phyloP scores from a whole-genome alignment of 2,113 vertebrate genomes.

The Campylorhamphus procurvoides region DNA sequence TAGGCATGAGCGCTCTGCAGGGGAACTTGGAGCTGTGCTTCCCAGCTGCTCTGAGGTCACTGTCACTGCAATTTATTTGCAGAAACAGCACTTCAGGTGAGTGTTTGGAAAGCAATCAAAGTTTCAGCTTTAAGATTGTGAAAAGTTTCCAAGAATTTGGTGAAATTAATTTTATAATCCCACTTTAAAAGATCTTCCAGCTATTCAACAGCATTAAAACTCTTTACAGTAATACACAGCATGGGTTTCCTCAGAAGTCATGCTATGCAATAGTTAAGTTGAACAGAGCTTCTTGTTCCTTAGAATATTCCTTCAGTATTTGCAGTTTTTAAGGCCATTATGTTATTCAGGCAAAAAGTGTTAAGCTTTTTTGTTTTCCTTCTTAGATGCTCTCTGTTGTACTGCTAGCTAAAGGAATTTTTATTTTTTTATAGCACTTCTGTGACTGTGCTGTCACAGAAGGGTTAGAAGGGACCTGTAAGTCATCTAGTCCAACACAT shows the following conservation, averaged over 20 bases:
- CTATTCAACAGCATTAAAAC: neutral
- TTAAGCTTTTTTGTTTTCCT: neutral
- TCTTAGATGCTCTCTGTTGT: neutral
- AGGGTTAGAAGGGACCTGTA: neutral
- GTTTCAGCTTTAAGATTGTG: neutral
- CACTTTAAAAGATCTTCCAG: neutral
- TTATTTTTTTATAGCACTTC: neutral
- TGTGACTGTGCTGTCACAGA: neutral
- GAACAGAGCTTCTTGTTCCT: neutral
- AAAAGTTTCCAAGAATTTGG: neutral
- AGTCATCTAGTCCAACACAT: neutral
- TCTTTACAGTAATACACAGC: fast-evolving
- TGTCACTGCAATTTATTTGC: neutral
- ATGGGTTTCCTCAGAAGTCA: neutral
- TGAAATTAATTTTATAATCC: neutral
- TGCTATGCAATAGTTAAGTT: neutral
- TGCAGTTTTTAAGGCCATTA: neutral
- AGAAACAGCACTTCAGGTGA: neutral
- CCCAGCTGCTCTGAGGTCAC: neutral
- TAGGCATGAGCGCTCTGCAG: fast-evolving
- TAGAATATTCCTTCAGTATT: neutral
- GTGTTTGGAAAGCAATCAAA: neutral
- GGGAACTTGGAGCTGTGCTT: fast-evolving
- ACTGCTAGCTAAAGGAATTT: neutral
- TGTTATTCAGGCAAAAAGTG: neutral